A percentile compares a stretch with the other conserved stretches of the same genome.
These are phyloP conservation scores for Arrhopalites spinosus DNA, from an alignment of 2,888 invertebrate species.

Conservation along the genomic window DNA sequence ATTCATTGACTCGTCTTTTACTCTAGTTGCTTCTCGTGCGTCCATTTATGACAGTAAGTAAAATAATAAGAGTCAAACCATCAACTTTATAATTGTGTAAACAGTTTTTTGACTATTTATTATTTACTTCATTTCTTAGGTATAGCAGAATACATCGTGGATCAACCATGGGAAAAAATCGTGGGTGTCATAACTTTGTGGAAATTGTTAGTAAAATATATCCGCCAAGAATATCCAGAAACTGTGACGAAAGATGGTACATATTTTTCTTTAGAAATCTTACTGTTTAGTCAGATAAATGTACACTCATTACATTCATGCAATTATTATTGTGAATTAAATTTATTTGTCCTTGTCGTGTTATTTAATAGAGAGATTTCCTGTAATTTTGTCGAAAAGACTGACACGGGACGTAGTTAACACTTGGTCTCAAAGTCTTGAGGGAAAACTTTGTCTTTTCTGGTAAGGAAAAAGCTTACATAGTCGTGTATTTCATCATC, in stretches of 20 bases:
- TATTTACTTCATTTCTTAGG: no score
- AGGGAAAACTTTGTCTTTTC: constrained; percentile 7
- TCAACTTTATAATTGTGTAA: no score
- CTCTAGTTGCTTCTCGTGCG: background rate
- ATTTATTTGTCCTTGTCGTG: no score
- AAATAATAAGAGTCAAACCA: no score
- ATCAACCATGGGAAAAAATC: background rate
- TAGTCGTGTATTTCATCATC: background rate
- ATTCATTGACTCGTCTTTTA: background rate
- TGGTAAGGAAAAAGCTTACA: background rate
- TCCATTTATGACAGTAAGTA: constrained; percentile 3
- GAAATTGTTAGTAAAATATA: constrained; percentile 12
- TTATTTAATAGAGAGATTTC: background rate
- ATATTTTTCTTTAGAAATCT: no score
- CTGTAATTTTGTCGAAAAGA: constrained; percentile 1
- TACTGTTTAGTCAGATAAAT: no score
- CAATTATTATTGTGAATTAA: no score
- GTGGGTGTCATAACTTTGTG: background rate
- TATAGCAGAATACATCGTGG: constrained; percentile 9
- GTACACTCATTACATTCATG: no score
- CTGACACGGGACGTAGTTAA: constrained; percentile 1
- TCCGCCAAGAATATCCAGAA: background rate
- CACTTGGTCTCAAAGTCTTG: background rate
- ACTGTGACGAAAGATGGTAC: background rate
- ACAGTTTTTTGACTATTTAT: no score